Conservation (phyloP, 2,888 invertebrate genomes). For the Hyalella azteca region DNA sequence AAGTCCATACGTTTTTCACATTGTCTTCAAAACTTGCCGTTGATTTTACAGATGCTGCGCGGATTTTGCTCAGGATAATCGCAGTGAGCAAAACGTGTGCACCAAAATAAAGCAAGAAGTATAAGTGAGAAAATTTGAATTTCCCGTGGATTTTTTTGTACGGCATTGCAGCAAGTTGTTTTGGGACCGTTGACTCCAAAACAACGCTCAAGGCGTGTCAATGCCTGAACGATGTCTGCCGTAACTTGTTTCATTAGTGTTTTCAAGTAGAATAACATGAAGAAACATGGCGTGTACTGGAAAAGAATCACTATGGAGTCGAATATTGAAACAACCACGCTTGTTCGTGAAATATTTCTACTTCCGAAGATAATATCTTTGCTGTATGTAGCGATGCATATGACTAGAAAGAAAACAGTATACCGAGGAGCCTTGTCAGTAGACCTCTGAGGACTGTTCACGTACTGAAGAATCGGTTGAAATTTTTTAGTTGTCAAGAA, state of each 20-base stretch:
- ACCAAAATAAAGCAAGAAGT: background rate
- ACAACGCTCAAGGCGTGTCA: too few species aligned
- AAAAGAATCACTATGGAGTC: background rate
- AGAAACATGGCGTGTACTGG: background rate
- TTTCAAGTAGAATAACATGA: background rate
- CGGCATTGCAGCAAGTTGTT: background rate
- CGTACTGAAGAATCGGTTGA: background rate
- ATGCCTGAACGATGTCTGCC: too few species aligned
- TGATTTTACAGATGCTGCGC: background rate
- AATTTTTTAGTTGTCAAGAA: background rate
- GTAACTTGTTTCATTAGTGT: background rate
- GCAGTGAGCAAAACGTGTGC: background rate
- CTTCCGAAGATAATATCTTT: background rate
- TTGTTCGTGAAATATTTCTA: background rate
- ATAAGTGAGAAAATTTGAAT: background rate
- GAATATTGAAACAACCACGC: background rate
- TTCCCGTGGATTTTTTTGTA: background rate
- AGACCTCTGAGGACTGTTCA: background rate
- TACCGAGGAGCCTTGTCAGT: background rate
- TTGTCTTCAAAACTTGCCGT: background rate
- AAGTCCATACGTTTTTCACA: background rate
- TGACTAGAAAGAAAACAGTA: background rate
- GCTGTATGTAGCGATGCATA: background rate
- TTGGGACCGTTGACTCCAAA: too few species aligned
- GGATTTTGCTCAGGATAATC: background rate